Base-by-base conservation (phyloP, 2,797 vertebrate species). In the Podarcis siculus region DNA sequence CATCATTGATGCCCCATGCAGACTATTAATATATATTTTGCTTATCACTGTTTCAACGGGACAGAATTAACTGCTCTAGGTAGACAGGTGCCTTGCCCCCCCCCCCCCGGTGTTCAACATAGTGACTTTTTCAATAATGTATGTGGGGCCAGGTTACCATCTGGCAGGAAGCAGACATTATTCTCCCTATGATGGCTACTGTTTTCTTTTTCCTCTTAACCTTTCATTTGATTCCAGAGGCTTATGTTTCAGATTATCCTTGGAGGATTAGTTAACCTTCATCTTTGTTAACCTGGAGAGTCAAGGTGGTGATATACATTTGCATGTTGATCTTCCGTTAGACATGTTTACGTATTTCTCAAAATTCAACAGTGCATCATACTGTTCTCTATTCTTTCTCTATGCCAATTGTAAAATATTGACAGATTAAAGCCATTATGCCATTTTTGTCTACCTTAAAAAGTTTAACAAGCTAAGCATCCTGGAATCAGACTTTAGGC, bases 381-480 rank as follows among this genome's bases (percentile, higher is more conserved):
- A 7, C 67, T 5, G 15, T 5, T 1, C 8, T 42, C 42, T 10
- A 42, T 7, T 71, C 19, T 49, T 9, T 23, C 30, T 77, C 17
- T 55, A 1, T 81, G 80, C 80, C 37, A 82, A 15, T 9, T 83
- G 77, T 91, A 88, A 92, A 85, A 91, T 92, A 87, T 80, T 91
- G 92, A 89, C 81, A 92, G 64, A 86, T 87, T 90, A 39, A 4
- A 84, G 90, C 90, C 83, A 85, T 87, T 90, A 92, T 94, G 85
- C 91, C 78, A 77, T 85, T 82, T 71, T 88, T 32, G 21, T 93
- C 89, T 85, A 86, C 87, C 83, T 92, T 90, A 90, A 90, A 88
- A 32, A 42, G 17, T 71, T 82, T 88, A 67, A 83, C 91, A 80
- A 91, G 87, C 42, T 9, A 79, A 92, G 80, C 89, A 90, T 61